Conservation (phyloP, 2,888 invertebrate species). For the Drosophila aldrichi region DNA sequence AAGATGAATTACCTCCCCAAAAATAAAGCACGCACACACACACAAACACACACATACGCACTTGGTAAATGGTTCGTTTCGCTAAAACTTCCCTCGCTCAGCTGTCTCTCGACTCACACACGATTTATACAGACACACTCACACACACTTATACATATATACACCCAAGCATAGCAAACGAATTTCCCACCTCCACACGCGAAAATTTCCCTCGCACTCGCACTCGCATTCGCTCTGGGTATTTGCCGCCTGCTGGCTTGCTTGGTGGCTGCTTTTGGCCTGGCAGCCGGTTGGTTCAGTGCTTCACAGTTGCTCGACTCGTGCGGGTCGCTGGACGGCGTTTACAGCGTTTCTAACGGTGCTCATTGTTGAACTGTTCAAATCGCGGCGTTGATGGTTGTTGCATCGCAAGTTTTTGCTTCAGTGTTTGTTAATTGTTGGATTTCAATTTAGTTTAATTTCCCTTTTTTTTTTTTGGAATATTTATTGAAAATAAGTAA, state of each 20-base stretch:
- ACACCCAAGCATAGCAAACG: neutral
- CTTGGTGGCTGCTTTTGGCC: constrained; percentile 24
- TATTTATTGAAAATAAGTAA: constrained; percentile 12
- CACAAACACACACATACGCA: neutral
- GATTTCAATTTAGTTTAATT: neutral
- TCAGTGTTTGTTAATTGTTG: constrained; percentile 8
- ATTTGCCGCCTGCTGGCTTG: constrained; percentile 22
- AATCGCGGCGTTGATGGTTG: constrained; percentile 5
- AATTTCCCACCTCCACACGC: constrained; percentile 45
- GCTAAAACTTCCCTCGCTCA: constrained; percentile 58
- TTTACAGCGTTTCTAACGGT: constrained; percentile 2
- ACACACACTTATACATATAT: neutral
- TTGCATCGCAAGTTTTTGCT: constrained; percentile 3
- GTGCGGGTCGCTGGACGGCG: constrained; percentile 46
- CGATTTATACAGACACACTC: constrained; percentile 2
- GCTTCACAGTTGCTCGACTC: constrained; percentile 53
- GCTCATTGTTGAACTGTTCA: constrained; percentile 12
- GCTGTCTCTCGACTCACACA: constrained; percentile 39
- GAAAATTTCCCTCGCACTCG: constrained; percentile 46
- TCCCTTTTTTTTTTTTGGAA: neutral
- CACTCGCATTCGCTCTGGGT: constrained; percentile 15
- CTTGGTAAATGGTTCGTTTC: constrained; percentile 20
- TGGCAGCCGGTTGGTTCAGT: constrained; percentile 53
- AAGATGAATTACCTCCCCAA: constrained; percentile 73
- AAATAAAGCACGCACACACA: constrained; percentile 39